Evolutionary conservation across 1,140 invertebrate species (phyloP), one percentile per base, ranked within the genome.

Genomic region (Dryas iulia): DNA sequence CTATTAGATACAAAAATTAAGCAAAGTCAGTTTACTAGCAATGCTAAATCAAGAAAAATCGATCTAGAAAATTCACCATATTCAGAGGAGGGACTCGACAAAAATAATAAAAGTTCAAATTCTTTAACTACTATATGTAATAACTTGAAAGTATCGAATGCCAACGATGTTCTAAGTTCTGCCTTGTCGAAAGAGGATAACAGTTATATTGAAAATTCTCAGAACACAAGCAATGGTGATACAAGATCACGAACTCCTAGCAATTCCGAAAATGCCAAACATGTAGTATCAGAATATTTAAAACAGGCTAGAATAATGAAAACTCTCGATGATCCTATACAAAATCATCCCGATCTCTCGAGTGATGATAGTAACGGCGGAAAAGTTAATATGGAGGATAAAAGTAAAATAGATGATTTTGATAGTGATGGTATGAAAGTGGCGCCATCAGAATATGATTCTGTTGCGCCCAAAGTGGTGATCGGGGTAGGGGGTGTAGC

Each of bases 1-100:
- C 90, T 96, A 14, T 93, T 95, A 80, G 94, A 96, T 77, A 93
- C 94, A 35, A 94, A 94, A 86, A 95, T 96, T n/a, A 96, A 96
- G 89, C 95, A 95, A 71, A 94, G 93, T 62, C 93, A 94, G 75
- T 78, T 91, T 47, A 84, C 86, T 18, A 73, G 78, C 54, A 87
- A 76, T 54, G 72, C 82, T 47, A 90, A 90, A 84, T 58, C 75
- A 66, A 86, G 77, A 65, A 91, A 86, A 81, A 74, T 83, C 35
- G 84, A 89, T 52, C 59, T 86, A 11, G 86, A 86, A 62, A 84
- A 79, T 64, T 64, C 80, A 53, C 61, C 78, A 7, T 81, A 79
- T 58, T 65, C 67, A 35, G 78, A 84, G 65, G 68, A 73, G 24
- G 57, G 56, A 4, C 28, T 31, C 47, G 71, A 72, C 11, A 74